Percentiles rank a stretch among this genome's conserved stretches.
phyloP scores from a whole-genome alignment of 1,140 invertebrate species.

The Brachionus plicatilis region DNA sequence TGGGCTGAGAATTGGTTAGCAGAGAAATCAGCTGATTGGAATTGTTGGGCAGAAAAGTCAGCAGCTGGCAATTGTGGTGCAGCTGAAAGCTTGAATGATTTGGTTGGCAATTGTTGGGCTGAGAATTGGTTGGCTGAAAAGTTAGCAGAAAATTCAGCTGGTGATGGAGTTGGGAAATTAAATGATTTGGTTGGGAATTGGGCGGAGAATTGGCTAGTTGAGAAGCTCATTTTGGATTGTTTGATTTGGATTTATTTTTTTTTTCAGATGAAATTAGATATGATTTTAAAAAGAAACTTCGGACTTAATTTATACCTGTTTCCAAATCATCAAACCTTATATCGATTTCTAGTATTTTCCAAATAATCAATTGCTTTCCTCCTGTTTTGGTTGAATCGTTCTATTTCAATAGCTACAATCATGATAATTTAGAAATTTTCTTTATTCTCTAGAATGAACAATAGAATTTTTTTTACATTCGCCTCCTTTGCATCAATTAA shows the following conservation, averaged over 20 bases:
- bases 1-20: neutral
- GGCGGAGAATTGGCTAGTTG: neutral
- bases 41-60: neutral
- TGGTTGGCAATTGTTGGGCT: neutral
- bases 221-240: neutral
- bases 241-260: neutral
- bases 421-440: neutral
- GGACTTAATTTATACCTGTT: neutral
- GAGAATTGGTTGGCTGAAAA: neutral
- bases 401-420: neutral
- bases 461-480: neutral
- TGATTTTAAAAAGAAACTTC: neutral
- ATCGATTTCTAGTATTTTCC: neutral
- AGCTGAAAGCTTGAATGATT: neutral
- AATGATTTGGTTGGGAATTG: neutral
- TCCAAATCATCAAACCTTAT: neutral
- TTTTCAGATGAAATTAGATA: neutral
- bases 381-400: neutral
- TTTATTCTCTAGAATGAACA: neutral
- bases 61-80: neutral
- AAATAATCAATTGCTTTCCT: neutral
- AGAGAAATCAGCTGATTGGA: neutral
- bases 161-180: neutral
- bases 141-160: neutral
- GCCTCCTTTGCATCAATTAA: neutral